Percentiles rank a stretch among this genome's conserved stretches.
phyloP scores from a whole-genome alignment of 2,888 invertebrate species.

The Steinernema scapterisci region DNA sequence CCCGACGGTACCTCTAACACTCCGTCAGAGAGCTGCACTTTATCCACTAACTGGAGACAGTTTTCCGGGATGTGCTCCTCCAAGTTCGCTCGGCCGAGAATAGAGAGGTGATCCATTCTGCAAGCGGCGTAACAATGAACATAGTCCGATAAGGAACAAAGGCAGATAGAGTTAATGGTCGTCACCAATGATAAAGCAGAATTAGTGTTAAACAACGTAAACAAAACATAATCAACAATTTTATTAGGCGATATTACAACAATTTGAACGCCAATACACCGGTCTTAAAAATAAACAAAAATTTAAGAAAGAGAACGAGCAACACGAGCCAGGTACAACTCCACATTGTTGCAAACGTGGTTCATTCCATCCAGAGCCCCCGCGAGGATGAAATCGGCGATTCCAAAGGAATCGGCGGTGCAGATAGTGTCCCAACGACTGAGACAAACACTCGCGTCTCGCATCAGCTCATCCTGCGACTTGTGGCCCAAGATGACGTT shows the following conservation, averaged over 20 bases:
- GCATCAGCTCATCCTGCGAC: background rate
- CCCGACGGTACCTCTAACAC: background rate
- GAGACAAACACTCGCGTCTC: background rate
- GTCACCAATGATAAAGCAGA: no score
- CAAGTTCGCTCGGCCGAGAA: background rate
- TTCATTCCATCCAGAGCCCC: background rate
- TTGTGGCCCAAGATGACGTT: background rate
- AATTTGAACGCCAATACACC: background rate
- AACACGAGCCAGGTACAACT: background rate
- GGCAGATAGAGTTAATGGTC: background rate
- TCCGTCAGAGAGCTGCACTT: background rate
- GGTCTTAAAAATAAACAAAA: background rate
- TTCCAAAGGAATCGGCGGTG: background rate
- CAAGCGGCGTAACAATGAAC: background rate
- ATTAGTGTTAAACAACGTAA: no score
- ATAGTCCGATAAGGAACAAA: background rate
- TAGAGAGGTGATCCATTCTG: background rate
- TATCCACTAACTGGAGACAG: slow-evolving; percentile 1
- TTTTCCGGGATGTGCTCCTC: slow-evolving; percentile 13
- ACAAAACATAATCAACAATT: background rate
- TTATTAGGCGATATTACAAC: no score
- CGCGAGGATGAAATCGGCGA: background rate
- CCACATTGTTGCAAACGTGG: background rate
- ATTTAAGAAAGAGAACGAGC: background rate
- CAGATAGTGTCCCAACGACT: slow-evolving; percentile 2